These are phyloP conservation scores for Oreohelix idahoensis DNA, from an alignment of 1,140 invertebrate genomes.

Conservation along the genomic window DNA sequence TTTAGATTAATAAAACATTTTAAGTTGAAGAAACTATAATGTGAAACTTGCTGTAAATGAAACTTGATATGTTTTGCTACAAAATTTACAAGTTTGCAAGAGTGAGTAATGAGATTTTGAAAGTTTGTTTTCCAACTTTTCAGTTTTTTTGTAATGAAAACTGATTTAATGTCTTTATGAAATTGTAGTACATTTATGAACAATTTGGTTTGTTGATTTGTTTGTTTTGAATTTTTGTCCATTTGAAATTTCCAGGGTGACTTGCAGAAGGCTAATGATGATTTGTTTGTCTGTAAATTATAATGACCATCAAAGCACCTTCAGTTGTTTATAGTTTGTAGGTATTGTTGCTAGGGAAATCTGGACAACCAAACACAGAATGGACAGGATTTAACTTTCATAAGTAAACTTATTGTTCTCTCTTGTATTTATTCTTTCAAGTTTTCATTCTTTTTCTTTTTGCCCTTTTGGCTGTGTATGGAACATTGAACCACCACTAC, in stretches of 20 bases:
- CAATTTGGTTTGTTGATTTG: background rate
- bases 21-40: too few species aligned
- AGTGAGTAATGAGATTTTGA: background rate
- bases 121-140: background rate
- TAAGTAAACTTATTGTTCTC: too few species aligned
- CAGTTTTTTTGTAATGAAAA: background rate
- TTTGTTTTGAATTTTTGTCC: background rate
- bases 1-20: too few species aligned
- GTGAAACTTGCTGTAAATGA: background rate
- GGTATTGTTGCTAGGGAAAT: too few species aligned
- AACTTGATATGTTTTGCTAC: background rate
- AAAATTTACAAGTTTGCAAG: background rate
- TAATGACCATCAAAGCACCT: background rate
- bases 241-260: too few species aligned
- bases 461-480: too few species aligned
- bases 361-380: too few species aligned
- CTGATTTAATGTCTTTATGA: background rate
- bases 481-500: too few species aligned
- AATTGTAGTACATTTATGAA: background rate
- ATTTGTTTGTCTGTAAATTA: background rate
- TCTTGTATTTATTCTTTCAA: too few species aligned
- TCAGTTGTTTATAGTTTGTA: background rate
- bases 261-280: background rate
- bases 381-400: too few species aligned
- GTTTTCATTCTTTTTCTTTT: too few species aligned